Evolutionary conservation across 1,140 invertebrate species (phyloP).

Genomic region (Meloidogyne hapla): DNA sequence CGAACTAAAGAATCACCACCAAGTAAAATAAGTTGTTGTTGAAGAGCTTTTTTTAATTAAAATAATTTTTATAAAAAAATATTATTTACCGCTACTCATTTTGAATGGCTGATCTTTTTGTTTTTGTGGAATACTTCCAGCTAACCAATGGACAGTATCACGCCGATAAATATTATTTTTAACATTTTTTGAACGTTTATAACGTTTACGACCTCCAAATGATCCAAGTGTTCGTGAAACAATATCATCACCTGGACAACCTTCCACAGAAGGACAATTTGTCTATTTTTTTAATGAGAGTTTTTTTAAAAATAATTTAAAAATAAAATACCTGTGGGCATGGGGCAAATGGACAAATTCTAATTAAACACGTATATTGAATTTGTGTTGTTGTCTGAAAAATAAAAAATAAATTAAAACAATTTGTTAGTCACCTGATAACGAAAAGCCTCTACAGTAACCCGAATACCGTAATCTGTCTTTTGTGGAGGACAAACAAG

Average conservation of each 20-base stretch:
- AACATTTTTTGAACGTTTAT: neutral
- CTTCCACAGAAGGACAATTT: constrained; percentile 49
- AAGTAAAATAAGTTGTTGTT: constrained; percentile 60
- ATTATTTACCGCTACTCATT: constrained; percentile 17
- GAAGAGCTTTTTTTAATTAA: constrained; percentile 46
- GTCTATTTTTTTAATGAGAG: constrained; percentile 24
- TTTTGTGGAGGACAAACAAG: constrained; percentile 60
- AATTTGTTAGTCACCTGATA: constrained; percentile 38
- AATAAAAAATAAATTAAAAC: neutral
- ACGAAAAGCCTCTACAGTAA: constrained; percentile 61
- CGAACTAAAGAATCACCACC: constrained; percentile 62
- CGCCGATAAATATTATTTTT: neutral
- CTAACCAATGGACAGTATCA: neutral
- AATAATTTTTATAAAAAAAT: constrained; percentile 8
- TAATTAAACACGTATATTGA: constrained; percentile 62
- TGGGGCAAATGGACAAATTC: constrained; percentile 60
- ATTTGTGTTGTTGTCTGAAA: constrained; percentile 60
- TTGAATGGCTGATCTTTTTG: constrained; percentile 16
- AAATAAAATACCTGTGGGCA: constrained; percentile 50
- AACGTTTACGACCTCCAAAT: neutral
- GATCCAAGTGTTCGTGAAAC: constrained; percentile 38
- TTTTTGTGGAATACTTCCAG: constrained; percentile 7
- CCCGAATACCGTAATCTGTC: constrained; percentile 60
- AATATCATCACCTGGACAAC: constrained; percentile 51
- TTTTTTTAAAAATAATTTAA: neutral